These are phyloP conservation scores for Murina feae DNA, from an alignment of 2,113 vertebrate genomes.

Conservation along the genomic window DNA sequence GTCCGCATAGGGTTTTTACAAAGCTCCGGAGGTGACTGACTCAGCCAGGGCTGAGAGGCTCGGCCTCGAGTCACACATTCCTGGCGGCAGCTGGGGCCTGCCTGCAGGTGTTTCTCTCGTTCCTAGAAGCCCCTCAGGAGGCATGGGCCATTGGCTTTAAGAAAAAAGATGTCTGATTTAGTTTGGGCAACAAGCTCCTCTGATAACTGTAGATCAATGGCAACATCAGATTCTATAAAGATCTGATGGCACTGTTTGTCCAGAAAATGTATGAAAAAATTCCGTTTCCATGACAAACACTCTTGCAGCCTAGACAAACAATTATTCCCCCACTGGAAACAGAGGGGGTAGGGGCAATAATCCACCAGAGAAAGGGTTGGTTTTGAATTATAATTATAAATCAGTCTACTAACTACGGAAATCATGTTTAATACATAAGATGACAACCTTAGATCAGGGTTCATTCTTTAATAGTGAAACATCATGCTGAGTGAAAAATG, in stretches of 20 bases:
- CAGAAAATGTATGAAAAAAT: constrained; percentile 32
- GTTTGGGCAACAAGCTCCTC: constrained; percentile 9
- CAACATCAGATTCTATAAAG: neutral
- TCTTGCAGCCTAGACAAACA: neutral
- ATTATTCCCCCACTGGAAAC: constrained; percentile 23
- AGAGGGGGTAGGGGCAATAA: neutral
- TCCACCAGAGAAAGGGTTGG: neutral
- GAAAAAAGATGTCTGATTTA: neutral
- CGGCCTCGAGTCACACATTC: neutral
- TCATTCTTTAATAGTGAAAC: constrained; percentile 50
- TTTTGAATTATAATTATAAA: constrained; percentile 64
- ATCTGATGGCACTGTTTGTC: neutral
- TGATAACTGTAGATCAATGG: neutral
- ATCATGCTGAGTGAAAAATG: constrained; percentile 54
- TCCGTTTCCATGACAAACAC: constrained; percentile 53
- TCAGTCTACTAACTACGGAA: constrained; percentile 46
- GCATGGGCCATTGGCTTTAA: neutral
- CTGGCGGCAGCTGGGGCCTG: neutral
- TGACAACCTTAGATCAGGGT: constrained; percentile 38
- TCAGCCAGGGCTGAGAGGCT: neutral
- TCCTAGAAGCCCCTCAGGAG: neutral
- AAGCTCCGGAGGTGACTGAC: neutral
- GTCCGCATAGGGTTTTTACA: neutral
- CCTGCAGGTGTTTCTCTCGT: constrained; percentile 23
- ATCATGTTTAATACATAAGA: constrained; percentile 55